Evolutionary conservation across 2,888 invertebrate genomes (phyloP).

Genomic region (Nymphalis urticae): DNA sequence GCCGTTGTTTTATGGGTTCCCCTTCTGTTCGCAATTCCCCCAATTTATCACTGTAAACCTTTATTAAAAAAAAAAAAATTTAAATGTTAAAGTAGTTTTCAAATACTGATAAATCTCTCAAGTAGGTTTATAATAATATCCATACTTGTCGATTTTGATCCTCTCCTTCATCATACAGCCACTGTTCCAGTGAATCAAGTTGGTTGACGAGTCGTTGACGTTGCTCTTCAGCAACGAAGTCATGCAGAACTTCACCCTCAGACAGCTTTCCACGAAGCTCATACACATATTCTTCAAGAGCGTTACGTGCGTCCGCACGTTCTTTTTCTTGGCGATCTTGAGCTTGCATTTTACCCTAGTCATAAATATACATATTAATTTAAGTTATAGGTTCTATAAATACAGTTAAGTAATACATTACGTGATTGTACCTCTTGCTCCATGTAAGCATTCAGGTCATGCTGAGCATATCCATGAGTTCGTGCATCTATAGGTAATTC

Average conservation of each 20-base stretch:
- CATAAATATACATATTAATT: not conserved
- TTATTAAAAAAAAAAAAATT: constrained; percentile 28
- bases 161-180: constrained; percentile 98
- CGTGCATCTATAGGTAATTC: constrained; percentile 92
- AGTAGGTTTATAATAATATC: not conserved
- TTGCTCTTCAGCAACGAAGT: constrained; percentile 88
- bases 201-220: constrained; percentile 83
- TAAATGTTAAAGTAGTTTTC: not conserved
- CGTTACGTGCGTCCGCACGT: constrained; percentile 96
- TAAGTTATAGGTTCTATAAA: not conserved
- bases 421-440: constrained; percentile 87
- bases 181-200: constrained; percentile 94
- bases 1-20: constrained; percentile 93
- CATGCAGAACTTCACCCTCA: constrained; percentile 87
- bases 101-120: no score
- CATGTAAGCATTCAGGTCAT: constrained; percentile 86
- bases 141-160: constrained; percentile 87
- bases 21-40: constrained; percentile 87
- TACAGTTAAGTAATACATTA: not conserved
- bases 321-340: constrained; percentile 97
- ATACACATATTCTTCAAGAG: constrained; percentile 99
- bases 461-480: constrained; percentile 86
- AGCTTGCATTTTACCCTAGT: constrained; percentile 88
- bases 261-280: constrained; percentile 94
- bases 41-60: constrained; percentile 84